These are phyloP conservation scores for Salvator merianae DNA, from an alignment of 2,113 vertebrate species.

Conservation along the genomic window DNA sequence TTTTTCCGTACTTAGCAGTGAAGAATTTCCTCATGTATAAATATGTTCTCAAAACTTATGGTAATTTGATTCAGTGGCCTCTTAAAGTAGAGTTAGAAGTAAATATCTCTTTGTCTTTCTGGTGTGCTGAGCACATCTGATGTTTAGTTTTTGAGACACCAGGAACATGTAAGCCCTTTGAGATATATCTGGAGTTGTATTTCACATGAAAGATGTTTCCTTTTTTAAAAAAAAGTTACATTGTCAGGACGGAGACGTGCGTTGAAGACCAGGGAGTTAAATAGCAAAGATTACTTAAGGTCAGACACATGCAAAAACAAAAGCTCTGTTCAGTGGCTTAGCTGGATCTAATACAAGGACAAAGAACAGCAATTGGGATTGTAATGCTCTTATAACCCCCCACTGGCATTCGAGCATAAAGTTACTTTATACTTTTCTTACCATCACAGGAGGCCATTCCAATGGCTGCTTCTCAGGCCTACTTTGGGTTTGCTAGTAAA, in stretches of 20 bases:
- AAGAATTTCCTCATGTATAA: not conserved
- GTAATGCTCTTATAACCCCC: not conserved
- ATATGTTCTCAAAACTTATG: constrained; percentile 2
- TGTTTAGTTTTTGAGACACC: not conserved
- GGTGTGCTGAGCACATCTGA: constrained; percentile 22
- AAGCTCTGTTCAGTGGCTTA: not conserved
- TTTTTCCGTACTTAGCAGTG: not conserved
- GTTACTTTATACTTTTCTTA: not conserved
- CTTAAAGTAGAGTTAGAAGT: not conserved
- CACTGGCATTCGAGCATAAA: not conserved
- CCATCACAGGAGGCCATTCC: not conserved
- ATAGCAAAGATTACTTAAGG: constrained; percentile 18
- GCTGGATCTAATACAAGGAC: constrained; percentile 3
- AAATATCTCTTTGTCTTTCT: not conserved
- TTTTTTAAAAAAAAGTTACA: not conserved
- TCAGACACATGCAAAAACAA: constrained; percentile 36
- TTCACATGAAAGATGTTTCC: constrained; percentile 43
- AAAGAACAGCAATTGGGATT: not conserved
- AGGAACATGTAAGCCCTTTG: not conserved
- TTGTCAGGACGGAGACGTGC: constrained; percentile 17
- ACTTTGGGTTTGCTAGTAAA: not conserved
- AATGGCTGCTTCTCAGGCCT: too few relatives aligned
- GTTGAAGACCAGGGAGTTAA: constrained; percentile 18
- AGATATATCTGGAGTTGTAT: constrained; percentile 25
- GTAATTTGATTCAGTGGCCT: not conserved